Percentiles rank a stretch among this genome's conserved stretches.
phyloP scores from a whole-genome alignment of 2,888 invertebrate genomes.

The Andrena camellia region DNA sequence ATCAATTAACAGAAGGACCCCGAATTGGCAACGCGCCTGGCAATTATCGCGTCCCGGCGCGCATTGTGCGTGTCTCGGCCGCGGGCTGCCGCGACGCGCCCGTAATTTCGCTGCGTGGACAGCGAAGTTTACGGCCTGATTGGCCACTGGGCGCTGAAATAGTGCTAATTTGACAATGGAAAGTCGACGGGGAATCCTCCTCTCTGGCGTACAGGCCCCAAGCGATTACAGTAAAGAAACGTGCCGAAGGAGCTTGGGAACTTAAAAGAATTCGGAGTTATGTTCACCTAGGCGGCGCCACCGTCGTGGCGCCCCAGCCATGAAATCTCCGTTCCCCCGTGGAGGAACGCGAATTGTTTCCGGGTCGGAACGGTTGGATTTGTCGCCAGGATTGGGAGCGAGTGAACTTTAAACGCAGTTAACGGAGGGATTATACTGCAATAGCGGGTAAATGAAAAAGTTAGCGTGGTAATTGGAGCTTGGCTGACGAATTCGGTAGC shows the following conservation, averaged over 20 bases:
- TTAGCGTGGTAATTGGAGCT: slow-evolving; percentile 51
- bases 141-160: slow-evolving; percentile 5
- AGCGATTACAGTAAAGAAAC: background rate
- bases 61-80: slow-evolving; percentile 63
- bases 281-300: background rate
- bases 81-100: slow-evolving; percentile 55
- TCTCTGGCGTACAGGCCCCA: too few species aligned
- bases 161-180: slow-evolving; percentile 50
- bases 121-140: slow-evolving; percentile 59
- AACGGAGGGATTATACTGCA: slow-evolving; percentile 39
- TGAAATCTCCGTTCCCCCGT: background rate
- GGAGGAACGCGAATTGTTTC: slow-evolving; percentile 12
- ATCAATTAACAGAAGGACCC: slow-evolving; percentile 71
- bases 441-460: slow-evolving; percentile 56
- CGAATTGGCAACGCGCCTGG: slow-evolving; percentile 74
- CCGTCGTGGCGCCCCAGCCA: background rate
- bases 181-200: background rate
- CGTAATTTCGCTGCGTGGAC: slow-evolving; percentile 61
- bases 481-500: slow-evolving; percentile 8
- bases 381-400: slow-evolving; percentile 7
- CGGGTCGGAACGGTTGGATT: slow-evolving; percentile 11
- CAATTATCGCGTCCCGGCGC: slow-evolving; percentile 73
- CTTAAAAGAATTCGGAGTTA: background rate
- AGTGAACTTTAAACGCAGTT: slow-evolving; percentile 41
- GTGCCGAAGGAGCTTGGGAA: background rate